phyloP scores from a whole-genome alignment of 2,888 invertebrate species.

The Drosophila meridionalis region DNA sequence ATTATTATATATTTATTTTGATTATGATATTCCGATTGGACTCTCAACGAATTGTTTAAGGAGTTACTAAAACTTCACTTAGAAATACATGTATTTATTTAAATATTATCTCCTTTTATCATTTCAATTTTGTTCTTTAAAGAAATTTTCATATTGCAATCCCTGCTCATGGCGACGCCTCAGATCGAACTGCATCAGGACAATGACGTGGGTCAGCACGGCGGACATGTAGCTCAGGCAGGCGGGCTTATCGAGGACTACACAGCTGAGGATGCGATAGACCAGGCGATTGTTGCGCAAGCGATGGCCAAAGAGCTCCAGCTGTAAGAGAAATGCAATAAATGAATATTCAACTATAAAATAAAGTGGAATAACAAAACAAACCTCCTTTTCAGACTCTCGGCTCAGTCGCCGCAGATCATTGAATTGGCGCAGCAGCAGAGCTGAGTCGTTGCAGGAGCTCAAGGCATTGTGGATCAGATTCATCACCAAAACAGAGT shows the following conservation, averaged over 20 bases:
- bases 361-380: not conserved
- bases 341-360: not conserved
- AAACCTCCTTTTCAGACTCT: conserved; percentile 51
- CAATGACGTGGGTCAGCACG: conserved; percentile 51
- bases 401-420: conserved; percentile 21
- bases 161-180: not conserved
- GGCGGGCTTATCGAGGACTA: conserved; percentile 54
- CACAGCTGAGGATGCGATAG: conserved; percentile 44
- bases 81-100: too few relatives aligned
- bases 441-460: conserved; percentile 54
- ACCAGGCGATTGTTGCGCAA: conserved; percentile 43
- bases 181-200: conserved; percentile 74
- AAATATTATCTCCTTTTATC: not conserved
- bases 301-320: conserved; percentile 46
- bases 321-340: conserved; percentile 11
- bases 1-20: too few relatives aligned
- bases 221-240: conserved; percentile 45
- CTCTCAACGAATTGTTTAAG: too few relatives aligned
- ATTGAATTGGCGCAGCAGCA: conserved; percentile 52
- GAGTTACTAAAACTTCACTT: too few relatives aligned
- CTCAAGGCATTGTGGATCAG: conserved; percentile 48
- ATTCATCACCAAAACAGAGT: conserved; percentile 38
- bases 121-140: not conserved
- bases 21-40: too few relatives aligned
- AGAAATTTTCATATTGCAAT: not conserved